phyloP scores from a whole-genome alignment of 2,888 invertebrate genomes.

The Melipona bicolor region DNA sequence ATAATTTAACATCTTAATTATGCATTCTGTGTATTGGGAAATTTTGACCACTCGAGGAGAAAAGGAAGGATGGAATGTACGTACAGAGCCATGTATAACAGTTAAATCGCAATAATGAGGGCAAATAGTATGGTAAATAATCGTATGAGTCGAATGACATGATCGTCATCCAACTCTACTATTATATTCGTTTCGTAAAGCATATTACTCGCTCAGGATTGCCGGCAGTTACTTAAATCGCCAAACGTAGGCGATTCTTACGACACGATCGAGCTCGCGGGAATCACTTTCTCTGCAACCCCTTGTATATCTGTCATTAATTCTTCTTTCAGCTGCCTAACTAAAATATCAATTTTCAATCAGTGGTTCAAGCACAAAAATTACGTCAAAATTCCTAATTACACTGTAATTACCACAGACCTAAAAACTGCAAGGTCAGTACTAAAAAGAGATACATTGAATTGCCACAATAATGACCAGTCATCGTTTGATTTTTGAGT shows the following conservation, averaged over 20 bases:
- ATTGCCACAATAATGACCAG: neutral
- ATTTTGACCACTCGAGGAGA: neutral
- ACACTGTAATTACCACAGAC: neutral
- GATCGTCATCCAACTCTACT: conserved; percentile 20
- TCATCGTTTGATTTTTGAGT: neutral
- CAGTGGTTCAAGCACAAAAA: neutral
- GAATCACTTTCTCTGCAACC: conserved; percentile 32
- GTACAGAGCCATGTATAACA: neutral
- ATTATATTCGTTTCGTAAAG: conserved; percentile 50
- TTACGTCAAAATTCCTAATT: neutral
- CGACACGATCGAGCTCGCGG: conserved; percentile 19
- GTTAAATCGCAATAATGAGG: conserved; percentile 7
- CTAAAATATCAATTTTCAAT: neutral
- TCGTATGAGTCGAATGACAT: conserved; percentile 29
- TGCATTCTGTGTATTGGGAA: neutral
- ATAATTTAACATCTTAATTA: neutral
- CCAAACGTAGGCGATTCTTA: conserved; percentile 36
- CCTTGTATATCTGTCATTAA: conserved; percentile 14
- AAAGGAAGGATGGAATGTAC: neutral
- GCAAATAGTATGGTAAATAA: conserved; percentile 34
- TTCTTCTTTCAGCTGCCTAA: neutral
- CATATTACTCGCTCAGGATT: conserved; percentile 35
- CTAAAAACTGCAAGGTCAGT: neutral
- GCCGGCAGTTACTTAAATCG: conserved; percentile 40
- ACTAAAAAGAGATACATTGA: neutral